Conservation (phyloP, 2,113 vertebrate genomes). For the Rhinopomastus cyanomelas region DNA sequence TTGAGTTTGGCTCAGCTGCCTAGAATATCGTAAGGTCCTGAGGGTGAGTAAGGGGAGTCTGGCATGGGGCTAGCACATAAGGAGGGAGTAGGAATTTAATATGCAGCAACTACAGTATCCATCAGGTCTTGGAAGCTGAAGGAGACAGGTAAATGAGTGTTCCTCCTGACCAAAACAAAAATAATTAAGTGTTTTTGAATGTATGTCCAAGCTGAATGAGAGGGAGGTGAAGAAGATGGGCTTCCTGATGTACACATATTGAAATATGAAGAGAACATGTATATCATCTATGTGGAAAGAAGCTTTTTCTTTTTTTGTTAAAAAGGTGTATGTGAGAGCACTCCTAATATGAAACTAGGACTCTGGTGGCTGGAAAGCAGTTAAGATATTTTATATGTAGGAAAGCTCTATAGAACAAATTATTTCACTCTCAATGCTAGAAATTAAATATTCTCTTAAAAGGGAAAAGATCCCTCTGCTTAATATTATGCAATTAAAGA, state of each 20-base stretch:
- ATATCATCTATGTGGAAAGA: neutral
- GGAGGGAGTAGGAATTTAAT: neutral
- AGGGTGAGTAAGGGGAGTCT: neutral
- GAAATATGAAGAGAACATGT: neutral
- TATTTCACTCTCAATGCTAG: neutral
- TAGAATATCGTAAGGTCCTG: neutral
- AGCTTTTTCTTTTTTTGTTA: neutral
- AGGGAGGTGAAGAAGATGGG: neutral
- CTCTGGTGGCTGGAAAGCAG: neutral
- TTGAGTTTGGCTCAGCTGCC: neutral
- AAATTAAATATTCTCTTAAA: neutral
- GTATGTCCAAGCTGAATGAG: neutral
- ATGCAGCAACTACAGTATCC: neutral
- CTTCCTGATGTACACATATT: neutral
- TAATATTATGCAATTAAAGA: neutral
- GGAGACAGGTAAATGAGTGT: neutral
- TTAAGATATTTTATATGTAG: neutral
- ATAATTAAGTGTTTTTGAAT: neutral
- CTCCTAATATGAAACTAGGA: neutral
- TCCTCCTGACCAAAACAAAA: neutral
- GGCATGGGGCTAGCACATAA: neutral
- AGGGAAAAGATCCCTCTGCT: neutral
- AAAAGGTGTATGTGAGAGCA: neutral
- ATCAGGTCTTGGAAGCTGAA: neutral
- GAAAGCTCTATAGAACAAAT: neutral